Conservation (phyloP, 2,888 invertebrate genomes). For the Cheilosia vulpina region DNA sequence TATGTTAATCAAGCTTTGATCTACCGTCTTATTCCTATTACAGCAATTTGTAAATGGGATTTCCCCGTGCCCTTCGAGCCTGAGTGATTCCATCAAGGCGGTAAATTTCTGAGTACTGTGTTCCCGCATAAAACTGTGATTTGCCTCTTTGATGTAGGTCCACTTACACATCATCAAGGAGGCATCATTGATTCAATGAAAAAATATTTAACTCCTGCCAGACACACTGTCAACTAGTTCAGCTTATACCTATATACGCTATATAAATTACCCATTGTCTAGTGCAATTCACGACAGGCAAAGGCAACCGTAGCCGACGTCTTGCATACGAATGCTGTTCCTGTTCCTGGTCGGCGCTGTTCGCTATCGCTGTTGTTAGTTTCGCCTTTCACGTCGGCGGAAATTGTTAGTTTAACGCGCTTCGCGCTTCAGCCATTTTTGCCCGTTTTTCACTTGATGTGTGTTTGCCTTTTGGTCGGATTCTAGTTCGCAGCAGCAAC, state of each 20-base stretch:
- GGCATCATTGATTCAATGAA: too few species aligned
- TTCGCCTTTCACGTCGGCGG: slow-evolving; percentile 70
- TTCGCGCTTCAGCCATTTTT: slow-evolving; percentile 71
- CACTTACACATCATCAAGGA: too few species aligned
- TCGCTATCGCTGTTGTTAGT: slow-evolving; percentile 62
- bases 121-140: too few species aligned
- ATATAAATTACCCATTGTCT: slow-evolving; percentile 72
- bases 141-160: too few species aligned
- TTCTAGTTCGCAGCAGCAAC: slow-evolving; percentile 29
- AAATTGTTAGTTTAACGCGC: slow-evolving; percentile 75
- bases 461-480: slow-evolving; percentile 40
- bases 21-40: too few species aligned
- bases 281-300: slow-evolving; percentile 57
- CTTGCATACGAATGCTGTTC: slow-evolving; percentile 61
- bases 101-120: too few species aligned
- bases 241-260: slow-evolving; percentile 40
- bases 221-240: slow-evolving; percentile 47
- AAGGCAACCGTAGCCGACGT: slow-evolving; percentile 42
- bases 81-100: too few species aligned
- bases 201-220: background rate
- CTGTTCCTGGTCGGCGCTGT: slow-evolving; percentile 16
- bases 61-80: too few species aligned
- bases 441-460: slow-evolving; percentile 49
- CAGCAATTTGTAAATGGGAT: too few species aligned
- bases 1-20: too few species aligned